These are phyloP conservation scores for Lepisosteus osseus DNA, from an alignment of 2,113 vertebrate genomes.

Conservation along the genomic window DNA sequence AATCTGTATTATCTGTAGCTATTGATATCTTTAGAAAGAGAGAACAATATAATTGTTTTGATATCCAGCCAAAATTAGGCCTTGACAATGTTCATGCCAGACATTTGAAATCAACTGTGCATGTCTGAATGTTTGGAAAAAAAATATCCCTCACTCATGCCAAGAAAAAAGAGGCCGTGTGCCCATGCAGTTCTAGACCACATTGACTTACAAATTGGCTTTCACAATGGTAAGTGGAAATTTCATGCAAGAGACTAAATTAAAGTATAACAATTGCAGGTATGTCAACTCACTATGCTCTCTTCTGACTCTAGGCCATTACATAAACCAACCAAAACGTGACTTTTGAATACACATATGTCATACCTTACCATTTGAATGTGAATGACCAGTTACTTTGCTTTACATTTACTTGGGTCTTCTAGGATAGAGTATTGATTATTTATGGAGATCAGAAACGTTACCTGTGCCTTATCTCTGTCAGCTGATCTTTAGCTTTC, in stretches of 20 bases:
- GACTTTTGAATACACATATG: too few species aligned
- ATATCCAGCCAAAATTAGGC: conserved; percentile 1
- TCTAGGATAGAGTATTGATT: too few species aligned
- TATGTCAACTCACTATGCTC: too few species aligned
- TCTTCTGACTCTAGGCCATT: too few species aligned
- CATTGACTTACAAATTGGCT: conserved; percentile 2
- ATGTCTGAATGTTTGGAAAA: background rate
- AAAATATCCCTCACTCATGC: conserved; percentile 3
- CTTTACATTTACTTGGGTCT: too few species aligned
- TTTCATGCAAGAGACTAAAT: conserved; percentile 1
- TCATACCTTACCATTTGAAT: too few species aligned
- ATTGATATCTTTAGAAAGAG: conserved; percentile 4
- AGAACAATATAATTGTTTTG: conserved; percentile 13
- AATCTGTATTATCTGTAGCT: background rate
- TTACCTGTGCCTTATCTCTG: too few species aligned
- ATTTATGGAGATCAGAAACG: too few species aligned
- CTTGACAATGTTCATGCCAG: conserved; percentile 9
- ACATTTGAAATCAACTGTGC: conserved; percentile 13
- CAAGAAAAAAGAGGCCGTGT: background rate
- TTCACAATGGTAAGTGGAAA: conserved; percentile 3
- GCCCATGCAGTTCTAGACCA: background rate
- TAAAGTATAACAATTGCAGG: background rate
- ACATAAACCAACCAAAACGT: too few species aligned
- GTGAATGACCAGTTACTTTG: too few species aligned
- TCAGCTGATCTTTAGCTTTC: background rate